A percentile compares a stretch with the other conserved stretches of the same genome.
phyloP scores from a whole-genome alignment of 1,140 invertebrate genomes.

The Anadara kagoshimensis region DNA sequence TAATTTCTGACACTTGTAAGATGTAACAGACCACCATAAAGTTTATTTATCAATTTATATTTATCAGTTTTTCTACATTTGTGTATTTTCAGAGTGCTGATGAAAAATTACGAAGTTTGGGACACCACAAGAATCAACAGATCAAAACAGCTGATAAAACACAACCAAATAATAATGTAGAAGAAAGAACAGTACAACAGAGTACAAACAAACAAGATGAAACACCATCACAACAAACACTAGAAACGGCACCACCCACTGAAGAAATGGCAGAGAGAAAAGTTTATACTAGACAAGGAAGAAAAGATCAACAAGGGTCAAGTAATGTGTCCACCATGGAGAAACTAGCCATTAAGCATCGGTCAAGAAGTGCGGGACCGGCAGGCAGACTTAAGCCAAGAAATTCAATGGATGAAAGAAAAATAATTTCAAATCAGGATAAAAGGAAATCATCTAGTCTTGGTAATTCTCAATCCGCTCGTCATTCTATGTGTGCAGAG shows the following conservation, averaged over 20 bases:
- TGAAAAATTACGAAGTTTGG: constrained; percentile 64
- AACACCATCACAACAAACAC: constrained; percentile 14
- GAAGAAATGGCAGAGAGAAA: constrained; percentile 54
- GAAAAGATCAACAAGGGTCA: constrained; percentile 24
- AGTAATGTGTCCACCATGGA: constrained; percentile 14
- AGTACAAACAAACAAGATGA: not conserved
- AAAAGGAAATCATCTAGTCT: constrained; percentile 32
- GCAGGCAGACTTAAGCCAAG: constrained; percentile 41
- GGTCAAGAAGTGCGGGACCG: constrained; percentile 65
- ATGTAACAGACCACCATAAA: too few relatives aligned
- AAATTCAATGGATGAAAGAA: constrained; percentile 46
- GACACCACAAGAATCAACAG: constrained; percentile 42
- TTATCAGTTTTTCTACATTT: too few relatives aligned
- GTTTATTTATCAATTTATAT: too few relatives aligned
- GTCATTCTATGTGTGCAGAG: constrained; percentile 51
- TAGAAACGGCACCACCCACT: constrained; percentile 4
- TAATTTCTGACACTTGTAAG: too few relatives aligned
- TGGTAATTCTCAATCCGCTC: constrained; percentile 20
- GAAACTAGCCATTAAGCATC: constrained; percentile 46
- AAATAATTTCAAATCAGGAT: constrained; percentile 12
- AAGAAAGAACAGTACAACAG: constrained; percentile 2
- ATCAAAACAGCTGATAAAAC: constrained; percentile 9
- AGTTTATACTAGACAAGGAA: constrained; percentile 36
- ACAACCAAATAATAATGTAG: constrained; percentile 16
- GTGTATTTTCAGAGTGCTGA: constrained; percentile 63